phyloP scores from a whole-genome alignment of 2,888 invertebrate genomes.

The Celastrina argiolus region DNA sequence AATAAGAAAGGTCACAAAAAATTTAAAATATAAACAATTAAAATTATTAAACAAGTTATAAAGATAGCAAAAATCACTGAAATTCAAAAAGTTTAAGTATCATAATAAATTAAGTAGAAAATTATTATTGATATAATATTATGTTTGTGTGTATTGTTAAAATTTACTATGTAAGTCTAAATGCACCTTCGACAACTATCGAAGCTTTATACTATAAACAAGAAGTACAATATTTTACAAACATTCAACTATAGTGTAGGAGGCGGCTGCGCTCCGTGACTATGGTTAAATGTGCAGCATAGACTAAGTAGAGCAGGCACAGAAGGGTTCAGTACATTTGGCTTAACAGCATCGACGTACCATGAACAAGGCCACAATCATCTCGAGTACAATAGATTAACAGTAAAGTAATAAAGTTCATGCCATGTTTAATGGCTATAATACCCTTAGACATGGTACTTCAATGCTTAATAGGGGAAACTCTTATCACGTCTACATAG shows the following conservation, averaged over 20 bases:
- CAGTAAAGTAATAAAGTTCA: not conserved
- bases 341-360: conserved; percentile 44
- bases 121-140: conserved; percentile 16
- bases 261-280: conserved; percentile 14
- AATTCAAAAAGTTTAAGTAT: conserved; percentile 2
- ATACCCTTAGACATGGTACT: not conserved
- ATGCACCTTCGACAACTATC: conserved; percentile 38
- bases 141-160: not conserved
- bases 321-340: conserved; percentile 77
- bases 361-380: not conserved
- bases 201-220: conserved; percentile 31
- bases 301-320: conserved; percentile 70
- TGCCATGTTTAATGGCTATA: not conserved
- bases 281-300: conserved; percentile 42
- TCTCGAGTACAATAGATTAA: not conserved
- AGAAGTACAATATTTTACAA: conserved; percentile 30
- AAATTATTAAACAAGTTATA: not conserved
- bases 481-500: conserved; percentile 70
- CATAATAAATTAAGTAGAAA: conserved; percentile 15
- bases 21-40: not conserved
- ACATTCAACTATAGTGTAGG: conserved; percentile 28
- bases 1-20: not conserved
- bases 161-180: conserved; percentile 35
- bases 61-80: not conserved
- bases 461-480: conserved; percentile 49